Percentiles rank a stretch among this genome's conserved stretches.
These are phyloP conservation scores for Troglohyphantes excavatus DNA, from an alignment of 2,888 invertebrate genomes.

Conservation along the genomic window DNA sequence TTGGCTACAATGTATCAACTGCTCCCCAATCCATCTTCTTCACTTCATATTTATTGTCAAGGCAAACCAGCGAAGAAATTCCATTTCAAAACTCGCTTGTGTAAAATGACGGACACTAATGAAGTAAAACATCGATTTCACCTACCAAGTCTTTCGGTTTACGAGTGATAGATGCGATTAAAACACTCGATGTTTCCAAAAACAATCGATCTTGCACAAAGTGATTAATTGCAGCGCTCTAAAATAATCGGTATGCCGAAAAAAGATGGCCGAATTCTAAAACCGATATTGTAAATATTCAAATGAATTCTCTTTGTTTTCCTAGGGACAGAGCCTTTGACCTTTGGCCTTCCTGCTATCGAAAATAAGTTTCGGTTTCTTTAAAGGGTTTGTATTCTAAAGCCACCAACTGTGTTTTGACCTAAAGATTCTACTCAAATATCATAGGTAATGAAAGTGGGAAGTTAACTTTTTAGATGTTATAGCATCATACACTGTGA, in stretches of 20 bases:
- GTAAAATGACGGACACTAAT: constrained; percentile 1
- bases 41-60: neutral
- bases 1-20: neutral
- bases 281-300: constrained; percentile 37
- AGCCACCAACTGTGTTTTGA: constrained; percentile 42
- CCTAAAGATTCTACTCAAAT: constrained; percentile 7
- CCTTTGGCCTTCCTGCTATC: neutral
- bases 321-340: neutral
- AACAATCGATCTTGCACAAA: constrained; percentile 14
- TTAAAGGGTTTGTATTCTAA: neutral
- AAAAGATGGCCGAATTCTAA: neutral
- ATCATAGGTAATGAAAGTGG: neutral
- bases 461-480: constrained; percentile 20
- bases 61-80: neutral
- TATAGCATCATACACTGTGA: neutral
- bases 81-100: neutral
- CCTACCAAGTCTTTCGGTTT: constrained; percentile 3
- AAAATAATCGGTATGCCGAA: neutral
- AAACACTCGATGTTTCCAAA: neutral
- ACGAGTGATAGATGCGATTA: constrained; percentile 17
- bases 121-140: constrained; percentile 12
- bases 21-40: neutral
- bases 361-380: neutral
- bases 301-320: constrained; percentile 13
- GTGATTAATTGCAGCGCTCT: constrained; percentile 38